phyloP scores from a whole-genome alignment of 2,888 invertebrate species.

The Terebella lapidaria region DNA sequence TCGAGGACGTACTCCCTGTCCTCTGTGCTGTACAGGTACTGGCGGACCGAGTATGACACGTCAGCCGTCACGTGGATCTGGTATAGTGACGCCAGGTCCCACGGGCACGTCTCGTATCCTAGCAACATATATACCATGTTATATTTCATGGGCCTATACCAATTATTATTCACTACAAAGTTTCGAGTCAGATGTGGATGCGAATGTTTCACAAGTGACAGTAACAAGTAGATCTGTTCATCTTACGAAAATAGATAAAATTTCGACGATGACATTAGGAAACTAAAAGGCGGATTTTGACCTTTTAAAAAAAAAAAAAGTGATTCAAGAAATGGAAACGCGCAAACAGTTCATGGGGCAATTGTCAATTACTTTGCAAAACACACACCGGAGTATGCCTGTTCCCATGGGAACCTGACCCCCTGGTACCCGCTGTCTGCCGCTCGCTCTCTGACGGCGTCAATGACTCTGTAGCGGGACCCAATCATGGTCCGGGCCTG shows the following conservation, averaged over 20 bases:
- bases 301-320: background rate
- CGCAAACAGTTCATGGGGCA: background rate
- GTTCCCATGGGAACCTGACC: constrained; percentile 50
- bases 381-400: constrained; percentile 40
- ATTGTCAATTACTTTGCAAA: background rate
- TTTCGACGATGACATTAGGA: too few relatives aligned
- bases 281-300: background rate
- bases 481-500: constrained; percentile 35
- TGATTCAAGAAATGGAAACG: background rate
- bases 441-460: constrained; percentile 35
- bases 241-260: too few relatives aligned
- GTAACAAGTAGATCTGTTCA: too few relatives aligned
- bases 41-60: constrained; percentile 28
- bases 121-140: too few relatives aligned
- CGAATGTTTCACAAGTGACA: too few relatives aligned
- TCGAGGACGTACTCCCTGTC: constrained; percentile 10
- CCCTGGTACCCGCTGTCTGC: constrained; percentile 33
- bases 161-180: too few relatives aligned
- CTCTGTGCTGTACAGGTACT: constrained; percentile 27
- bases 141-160: too few relatives aligned
- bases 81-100: constrained; percentile 13
- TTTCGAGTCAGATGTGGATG: too few relatives aligned
- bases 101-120: constrained; percentile 10
- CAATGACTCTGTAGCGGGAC: constrained; percentile 35
- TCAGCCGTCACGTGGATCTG: constrained; percentile 31